phyloP scores from a whole-genome alignment of 1,140 invertebrate genomes.

The Lordiphosa clarofinis region DNA sequence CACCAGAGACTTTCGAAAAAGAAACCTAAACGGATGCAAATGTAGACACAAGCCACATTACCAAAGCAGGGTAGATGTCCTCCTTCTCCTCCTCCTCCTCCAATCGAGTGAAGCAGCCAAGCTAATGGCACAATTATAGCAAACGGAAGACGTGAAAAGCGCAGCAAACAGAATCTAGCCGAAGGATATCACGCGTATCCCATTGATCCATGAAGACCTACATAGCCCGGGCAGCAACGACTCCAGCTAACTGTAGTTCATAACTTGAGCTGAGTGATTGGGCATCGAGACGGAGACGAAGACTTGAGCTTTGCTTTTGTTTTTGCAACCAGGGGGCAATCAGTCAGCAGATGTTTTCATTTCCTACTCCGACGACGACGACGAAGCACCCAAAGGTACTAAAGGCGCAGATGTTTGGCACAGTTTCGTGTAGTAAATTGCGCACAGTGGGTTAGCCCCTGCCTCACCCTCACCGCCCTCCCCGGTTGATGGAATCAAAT shows the following conservation, averaged over 20 bases:
- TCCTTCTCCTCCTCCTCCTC: conserved; percentile 1
- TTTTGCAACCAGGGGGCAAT: conserved; percentile 69
- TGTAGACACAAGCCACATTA: conserved; percentile 64
- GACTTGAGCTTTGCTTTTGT: conserved; percentile 10
- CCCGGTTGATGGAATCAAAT: conserved; percentile 70
- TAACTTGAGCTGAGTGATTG: conserved; percentile 73
- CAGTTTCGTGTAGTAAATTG: conserved; percentile 77
- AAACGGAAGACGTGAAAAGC: conserved; percentile 73
- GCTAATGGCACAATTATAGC: conserved; percentile 75
- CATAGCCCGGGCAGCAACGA: conserved; percentile 31
- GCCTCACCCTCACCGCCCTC: conserved; percentile 18
- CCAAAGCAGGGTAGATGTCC: conserved; percentile 3
- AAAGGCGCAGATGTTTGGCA: conserved; percentile 71
- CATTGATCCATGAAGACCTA: conserved; percentile 79
- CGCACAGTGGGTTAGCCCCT: conserved; percentile 64
- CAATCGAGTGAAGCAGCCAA: conserved; percentile 29
- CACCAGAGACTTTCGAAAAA: conserved; percentile 61
- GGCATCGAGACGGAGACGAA: conserved; percentile 26
- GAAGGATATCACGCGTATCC: conserved; percentile 79
- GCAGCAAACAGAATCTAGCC: conserved; percentile 68
- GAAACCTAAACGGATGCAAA: conserved; percentile 66
- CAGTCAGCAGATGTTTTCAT: conserved; percentile 78
- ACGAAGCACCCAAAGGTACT: conserved; percentile 50
- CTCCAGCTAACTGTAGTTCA: conserved; percentile 70
- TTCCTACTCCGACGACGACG: conserved; percentile 59